phyloP scores from a whole-genome alignment of 2,113 vertebrate species.

The Dromas ardeola region DNA sequence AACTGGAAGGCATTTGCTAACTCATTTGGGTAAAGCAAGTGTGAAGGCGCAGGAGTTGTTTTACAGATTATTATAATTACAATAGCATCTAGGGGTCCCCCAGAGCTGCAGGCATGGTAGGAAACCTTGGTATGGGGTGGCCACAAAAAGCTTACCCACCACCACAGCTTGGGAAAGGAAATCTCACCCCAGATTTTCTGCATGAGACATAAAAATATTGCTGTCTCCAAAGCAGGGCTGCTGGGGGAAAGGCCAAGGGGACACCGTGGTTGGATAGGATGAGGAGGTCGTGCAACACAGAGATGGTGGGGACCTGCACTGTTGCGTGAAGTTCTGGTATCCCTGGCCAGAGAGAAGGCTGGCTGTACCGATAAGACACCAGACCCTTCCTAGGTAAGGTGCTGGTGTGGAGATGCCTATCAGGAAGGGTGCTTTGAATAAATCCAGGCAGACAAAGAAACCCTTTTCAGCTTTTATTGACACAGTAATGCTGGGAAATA shows the following conservation, averaged over 20 bases:
- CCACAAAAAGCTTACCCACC: background rate
- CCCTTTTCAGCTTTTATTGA: background rate
- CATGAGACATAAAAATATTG: background rate
- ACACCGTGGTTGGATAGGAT: rapidly evolving
- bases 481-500: background rate
- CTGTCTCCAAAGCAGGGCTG: background rate
- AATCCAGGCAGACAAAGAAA: background rate
- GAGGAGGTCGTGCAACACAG: background rate
- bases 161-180: background rate
- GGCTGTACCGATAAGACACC: rapidly evolving
- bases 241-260: background rate
- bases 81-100: background rate
- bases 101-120: background rate
- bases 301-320: background rate
- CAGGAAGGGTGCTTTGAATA: background rate
- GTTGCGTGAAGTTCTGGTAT: rapidly evolving
- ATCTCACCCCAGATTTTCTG: background rate
- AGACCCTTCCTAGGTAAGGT: background rate
- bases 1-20: background rate
- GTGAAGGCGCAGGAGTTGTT: background rate
- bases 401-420: background rate
- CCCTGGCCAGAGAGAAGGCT: background rate
- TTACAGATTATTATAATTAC: background rate
- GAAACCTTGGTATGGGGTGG: background rate
- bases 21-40: background rate